Evolutionary conservation across 1,140 invertebrate genomes (phyloP), one percentile per base, ranked within the genome.

Genomic region (Drosophila sp.): DNA sequence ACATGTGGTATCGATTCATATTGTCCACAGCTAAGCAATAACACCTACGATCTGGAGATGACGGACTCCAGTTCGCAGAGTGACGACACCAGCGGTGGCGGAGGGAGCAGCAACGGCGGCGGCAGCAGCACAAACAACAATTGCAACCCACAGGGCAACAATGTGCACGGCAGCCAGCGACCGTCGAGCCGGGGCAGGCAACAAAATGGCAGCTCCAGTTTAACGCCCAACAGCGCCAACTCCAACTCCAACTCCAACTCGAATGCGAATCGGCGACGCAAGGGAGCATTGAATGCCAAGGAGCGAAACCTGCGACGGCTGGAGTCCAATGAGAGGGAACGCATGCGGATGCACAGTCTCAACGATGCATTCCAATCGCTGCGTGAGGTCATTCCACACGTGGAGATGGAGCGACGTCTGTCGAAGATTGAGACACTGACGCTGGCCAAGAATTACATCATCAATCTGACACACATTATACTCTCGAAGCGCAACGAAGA

Each of bases 361-460:
- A 97, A 97, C 90, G 97, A 97, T 90, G 97, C 97, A 5, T 97
- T 97, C 91, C 93, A 96, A 94, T 96, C 95, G 89, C 92, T 97
- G 38, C 93, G 96, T 62, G 96, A 97, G 92, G 97, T 97, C 5
- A 97, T 97, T 81, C 97, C 97, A 1, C 96, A 97, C 78, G 96
- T 97, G 51, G 96, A 96, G 91, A 95, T 96, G 93, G 96, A 97
- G 84, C 93, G 96, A 63, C 96, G 96, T 79, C 93, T 97, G 71
- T 96, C 96, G 53, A 97, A 97, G 93, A 97, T 97, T 72, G 97
- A 97, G 92, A 97, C 97, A 8, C 92, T 97, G 13, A 97, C 96
- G 11, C 92, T 97, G 89, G 97, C 97, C 76, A 97, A 97, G 92
- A 97, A 97, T 93, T 97, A 97, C 92, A 97, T 97, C 90, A 97